phyloP scores from a whole-genome alignment of 2,888 invertebrate genomes.

The Parasteatoda lunata region DNA sequence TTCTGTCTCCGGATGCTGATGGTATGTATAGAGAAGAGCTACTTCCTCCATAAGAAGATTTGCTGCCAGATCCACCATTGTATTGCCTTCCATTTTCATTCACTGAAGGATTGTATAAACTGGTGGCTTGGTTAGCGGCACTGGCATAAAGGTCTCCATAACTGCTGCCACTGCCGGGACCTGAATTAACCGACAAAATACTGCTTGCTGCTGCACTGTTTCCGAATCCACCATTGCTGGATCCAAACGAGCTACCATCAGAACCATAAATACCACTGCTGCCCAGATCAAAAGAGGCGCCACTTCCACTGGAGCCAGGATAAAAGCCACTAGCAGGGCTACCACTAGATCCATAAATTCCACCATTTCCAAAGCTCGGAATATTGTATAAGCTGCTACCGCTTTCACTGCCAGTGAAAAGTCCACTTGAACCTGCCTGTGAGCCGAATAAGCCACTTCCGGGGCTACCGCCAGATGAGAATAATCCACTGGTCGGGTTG shows the following conservation, averaged over 20 bases:
- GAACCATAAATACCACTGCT: slow-evolving; percentile 29
- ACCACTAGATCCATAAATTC: slow-evolving; percentile 25
- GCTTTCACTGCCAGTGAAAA: slow-evolving; percentile 7
- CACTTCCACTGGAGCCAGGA: neutral
- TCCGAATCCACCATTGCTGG: slow-evolving; percentile 18
- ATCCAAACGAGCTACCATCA: slow-evolving; percentile 19
- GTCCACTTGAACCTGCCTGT: slow-evolving; percentile 28
- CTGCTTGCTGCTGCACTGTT: slow-evolving; percentile 24
- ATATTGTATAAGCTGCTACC: slow-evolving; percentile 13
- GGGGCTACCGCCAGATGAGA: slow-evolving; percentile 24
- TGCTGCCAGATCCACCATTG: slow-evolving; percentile 12
- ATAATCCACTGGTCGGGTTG: slow-evolving; percentile 15
- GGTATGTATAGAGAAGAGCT: slow-evolving; percentile 51
- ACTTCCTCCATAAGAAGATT: slow-evolving; percentile 32
- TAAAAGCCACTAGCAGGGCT: slow-evolving; percentile 31
- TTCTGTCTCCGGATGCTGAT: slow-evolving; percentile 29
- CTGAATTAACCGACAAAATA: neutral
- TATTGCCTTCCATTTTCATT: slow-evolving; percentile 4
- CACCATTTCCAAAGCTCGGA: slow-evolving; percentile 1
- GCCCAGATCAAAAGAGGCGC: slow-evolving; percentile 10
- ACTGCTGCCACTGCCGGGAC: neutral
- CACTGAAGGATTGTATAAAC: slow-evolving; percentile 38
- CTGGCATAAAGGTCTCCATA: slow-evolving; percentile 54
- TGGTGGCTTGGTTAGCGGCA: slow-evolving; percentile 40
- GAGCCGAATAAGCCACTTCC: slow-evolving; percentile 15